Base-by-base conservation (phyloP, 92 coral and sea anemone genomes). In the Actinernus sp. region DNA sequence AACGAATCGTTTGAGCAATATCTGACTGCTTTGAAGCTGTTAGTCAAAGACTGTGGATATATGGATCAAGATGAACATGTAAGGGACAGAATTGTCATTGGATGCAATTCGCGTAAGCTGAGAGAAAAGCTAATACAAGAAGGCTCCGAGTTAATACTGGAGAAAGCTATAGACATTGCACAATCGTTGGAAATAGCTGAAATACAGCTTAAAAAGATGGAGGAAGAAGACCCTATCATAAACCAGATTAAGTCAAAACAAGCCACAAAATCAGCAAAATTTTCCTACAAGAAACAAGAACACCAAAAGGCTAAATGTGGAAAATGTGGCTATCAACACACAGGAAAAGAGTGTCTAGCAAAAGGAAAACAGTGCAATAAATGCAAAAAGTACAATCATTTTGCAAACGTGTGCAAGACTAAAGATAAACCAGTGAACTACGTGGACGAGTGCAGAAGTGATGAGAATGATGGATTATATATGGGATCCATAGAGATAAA, bases 121-220 rank as follows among this genome's bases (percentile, higher is more conserved):
- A 41, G 71, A 78, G 85, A 78, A 33, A 59, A 40, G 28, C 68
- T 68, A 10, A 59, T 69, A 29, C 64, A 58, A 33, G 79, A 79
- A 68, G 85, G 85, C 17, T 58, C 66, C 3, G 72, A 69, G 22
- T 63, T 78, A 12, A 67, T 55, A 32, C 36, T 68, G 48, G 71
- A 78, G 4, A n/a, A n/a, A 68, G 84, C 86, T 28, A 44, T 79
- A 9, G 79, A 61, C 25, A 79, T 62, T 12, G 73, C 72, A 17
- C 13, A 48, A 31, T 38, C 79, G 2, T 31, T 43, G 37, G 80
- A 79, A 44, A 17, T 47, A 36, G 39, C 87, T 21, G 22, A 61
- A 23, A 18, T 31, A 18, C 66, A 79, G 26, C 48, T 79, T 4
- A 24, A 63, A 71, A 52, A 44, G 11, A 79, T 70, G 66, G 46